A percentile compares a stretch with the other conserved stretches of the same genome.
These are phyloP conservation scores for Ostrea edulis DNA, from an alignment of 1,140 invertebrate genomes.

Conservation along the genomic window DNA sequence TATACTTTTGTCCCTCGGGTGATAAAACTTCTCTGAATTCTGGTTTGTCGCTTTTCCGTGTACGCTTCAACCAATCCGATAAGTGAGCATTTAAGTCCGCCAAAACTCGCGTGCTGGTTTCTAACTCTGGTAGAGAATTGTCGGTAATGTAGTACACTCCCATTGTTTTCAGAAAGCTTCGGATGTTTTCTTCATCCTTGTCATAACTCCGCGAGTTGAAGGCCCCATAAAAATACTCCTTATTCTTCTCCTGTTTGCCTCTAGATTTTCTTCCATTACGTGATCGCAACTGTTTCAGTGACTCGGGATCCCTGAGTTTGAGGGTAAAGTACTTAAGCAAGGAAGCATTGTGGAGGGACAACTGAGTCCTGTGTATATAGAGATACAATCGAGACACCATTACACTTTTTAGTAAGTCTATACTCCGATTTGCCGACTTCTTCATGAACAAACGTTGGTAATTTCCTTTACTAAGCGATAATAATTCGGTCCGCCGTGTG, in stretches of 20 bases:
- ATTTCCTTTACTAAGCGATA: slow-evolving; percentile 53
- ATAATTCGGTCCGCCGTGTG: slow-evolving; percentile 52
- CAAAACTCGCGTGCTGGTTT: slow-evolving; percentile 54
- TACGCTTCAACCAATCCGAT: slow-evolving; percentile 44
- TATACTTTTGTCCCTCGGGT: neutral
- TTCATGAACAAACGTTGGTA: slow-evolving; percentile 51
- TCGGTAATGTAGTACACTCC: slow-evolving; percentile 53
- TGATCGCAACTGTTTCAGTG: slow-evolving; percentile 49
- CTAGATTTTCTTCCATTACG: slow-evolving; percentile 38
- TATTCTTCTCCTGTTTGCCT: slow-evolving; percentile 2
- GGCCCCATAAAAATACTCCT: slow-evolving; percentile 51
- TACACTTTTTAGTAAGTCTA: slow-evolving; percentile 49
- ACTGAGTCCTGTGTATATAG: slow-evolving; percentile 51
- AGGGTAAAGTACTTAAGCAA: slow-evolving; percentile 58
- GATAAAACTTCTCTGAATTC: neutral
- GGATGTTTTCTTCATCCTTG: slow-evolving; percentile 49
- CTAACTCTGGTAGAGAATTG: slow-evolving; percentile 53
- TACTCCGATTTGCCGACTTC: slow-evolving; percentile 43
- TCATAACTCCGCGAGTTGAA: slow-evolving; percentile 49
- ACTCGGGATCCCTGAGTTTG: slow-evolving; percentile 50
- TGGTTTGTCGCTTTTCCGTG: slow-evolving; percentile 40
- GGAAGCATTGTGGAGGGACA: slow-evolving; percentile 48
- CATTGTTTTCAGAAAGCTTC: slow-evolving; percentile 53
- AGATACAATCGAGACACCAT: slow-evolving; percentile 48
- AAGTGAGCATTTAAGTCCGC: slow-evolving; percentile 47